Evolutionary conservation across 2,797 vertebrate genomes (phyloP).

Genomic region (Mus spretus): DNA sequence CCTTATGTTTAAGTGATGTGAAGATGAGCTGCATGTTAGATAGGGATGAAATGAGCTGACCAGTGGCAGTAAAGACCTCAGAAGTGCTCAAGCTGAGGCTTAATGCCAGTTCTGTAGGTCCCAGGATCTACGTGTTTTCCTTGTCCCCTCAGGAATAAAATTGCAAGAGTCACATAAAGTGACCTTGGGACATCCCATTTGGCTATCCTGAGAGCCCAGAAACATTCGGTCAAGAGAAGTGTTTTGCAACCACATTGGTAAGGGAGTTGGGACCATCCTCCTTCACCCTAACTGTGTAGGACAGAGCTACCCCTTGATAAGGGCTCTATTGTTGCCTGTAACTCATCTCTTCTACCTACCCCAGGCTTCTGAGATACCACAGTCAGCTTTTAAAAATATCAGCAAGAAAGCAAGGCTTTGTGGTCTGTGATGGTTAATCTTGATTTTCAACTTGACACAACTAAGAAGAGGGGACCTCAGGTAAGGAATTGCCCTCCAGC

Average conservation of each 20-base stretch:
- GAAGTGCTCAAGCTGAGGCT: not conserved
- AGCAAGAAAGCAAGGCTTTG: not conserved
- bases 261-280: not conserved
- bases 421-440: not conserved
- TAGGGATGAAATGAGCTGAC: not conserved
- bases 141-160: not conserved
- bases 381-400: not conserved
- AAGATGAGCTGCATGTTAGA: not conserved
- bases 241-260: too few species aligned
- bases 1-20: not conserved
- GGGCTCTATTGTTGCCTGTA: not conserved
- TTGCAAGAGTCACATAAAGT: not conserved
- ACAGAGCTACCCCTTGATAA: too few species aligned
- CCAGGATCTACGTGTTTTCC: not conserved
- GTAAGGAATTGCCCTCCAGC: not conserved
- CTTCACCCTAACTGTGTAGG: not conserved
- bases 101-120: not conserved
- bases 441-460: not conserved
- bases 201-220: not conserved
- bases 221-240: not conserved
- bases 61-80: not conserved
- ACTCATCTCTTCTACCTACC: not conserved
- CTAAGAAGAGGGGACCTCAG: too few species aligned
- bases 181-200: not conserved
- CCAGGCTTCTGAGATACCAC: not conserved